Evolutionary conservation across 1,140 invertebrate genomes (phyloP).

Genomic region (Ooceraea biroi): DNA sequence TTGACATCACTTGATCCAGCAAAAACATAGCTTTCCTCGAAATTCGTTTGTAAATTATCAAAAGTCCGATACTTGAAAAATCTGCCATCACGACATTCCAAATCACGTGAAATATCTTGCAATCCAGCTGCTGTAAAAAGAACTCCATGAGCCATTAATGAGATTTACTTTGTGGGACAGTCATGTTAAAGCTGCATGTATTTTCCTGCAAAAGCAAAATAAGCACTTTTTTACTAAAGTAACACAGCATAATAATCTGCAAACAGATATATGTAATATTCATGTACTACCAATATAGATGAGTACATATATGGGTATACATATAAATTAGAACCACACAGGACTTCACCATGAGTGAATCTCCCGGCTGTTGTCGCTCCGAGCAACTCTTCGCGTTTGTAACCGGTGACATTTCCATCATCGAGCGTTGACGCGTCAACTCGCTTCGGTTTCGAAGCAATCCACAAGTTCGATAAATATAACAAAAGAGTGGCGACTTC

Average conservation of each 20-base stretch:
- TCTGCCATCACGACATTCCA: background rate
- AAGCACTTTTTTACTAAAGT: background rate
- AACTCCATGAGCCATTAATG: background rate
- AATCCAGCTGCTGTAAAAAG: background rate
- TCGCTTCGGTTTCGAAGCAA: constrained; percentile 11
- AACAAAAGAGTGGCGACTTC: background rate
- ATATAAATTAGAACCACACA: background rate
- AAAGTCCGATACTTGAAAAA: background rate
- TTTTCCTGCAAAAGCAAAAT: background rate
- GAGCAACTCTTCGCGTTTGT: background rate
- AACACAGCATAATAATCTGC: background rate
- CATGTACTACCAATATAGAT: background rate
- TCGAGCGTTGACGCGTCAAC: constrained; percentile 8
- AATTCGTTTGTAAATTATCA: constrained; percentile 6
- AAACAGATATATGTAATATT: background rate
- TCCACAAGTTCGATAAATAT: constrained; percentile 21
- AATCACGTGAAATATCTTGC: constrained; percentile 23
- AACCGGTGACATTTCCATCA: constrained; percentile 30
- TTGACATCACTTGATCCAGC: background rate
- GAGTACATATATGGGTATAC: background rate
- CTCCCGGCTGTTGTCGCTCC: background rate
- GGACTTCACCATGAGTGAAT: background rate
- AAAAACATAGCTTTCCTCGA: background rate
- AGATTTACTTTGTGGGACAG: background rate
- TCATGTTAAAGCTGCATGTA: background rate